Conservation (phyloP, 2,113 vertebrate species). For the Orycteropus afer region DNA sequence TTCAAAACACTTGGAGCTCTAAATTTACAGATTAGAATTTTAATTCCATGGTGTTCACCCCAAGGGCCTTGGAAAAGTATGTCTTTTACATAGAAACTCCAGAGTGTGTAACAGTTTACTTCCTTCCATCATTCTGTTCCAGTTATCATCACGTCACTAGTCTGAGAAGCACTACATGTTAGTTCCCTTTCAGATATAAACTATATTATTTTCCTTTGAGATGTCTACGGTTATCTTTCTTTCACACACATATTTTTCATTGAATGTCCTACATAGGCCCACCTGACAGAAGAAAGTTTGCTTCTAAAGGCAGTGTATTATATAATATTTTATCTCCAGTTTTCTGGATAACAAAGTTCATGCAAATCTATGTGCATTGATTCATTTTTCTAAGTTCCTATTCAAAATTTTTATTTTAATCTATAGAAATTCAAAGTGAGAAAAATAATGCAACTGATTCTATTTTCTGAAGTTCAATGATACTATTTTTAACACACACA, state of each 20-base stretch:
- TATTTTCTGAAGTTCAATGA: background rate
- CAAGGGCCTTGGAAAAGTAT: background rate
- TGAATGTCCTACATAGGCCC: background rate
- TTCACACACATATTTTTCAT: background rate
- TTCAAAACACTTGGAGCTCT: background rate
- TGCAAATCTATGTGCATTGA: background rate
- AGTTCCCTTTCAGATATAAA: background rate
- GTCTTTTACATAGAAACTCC: background rate
- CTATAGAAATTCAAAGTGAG: background rate
- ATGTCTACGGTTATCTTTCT: background rate
- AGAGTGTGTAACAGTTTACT: background rate
- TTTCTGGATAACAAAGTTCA: background rate
- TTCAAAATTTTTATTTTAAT: background rate
- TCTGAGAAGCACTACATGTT: background rate
- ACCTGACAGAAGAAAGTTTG: background rate
- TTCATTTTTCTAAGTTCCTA: background rate
- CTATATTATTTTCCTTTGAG: background rate
- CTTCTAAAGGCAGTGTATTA: background rate
- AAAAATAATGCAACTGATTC: background rate
- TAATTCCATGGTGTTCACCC: background rate
- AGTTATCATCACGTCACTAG: conserved; percentile 8
- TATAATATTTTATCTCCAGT: background rate
- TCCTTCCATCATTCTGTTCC: background rate
- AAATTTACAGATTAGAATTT: background rate
- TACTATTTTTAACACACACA: background rate